Conservation (phyloP, 1,140 invertebrate species). For the Tyrophagus putrescentiae region DNA sequence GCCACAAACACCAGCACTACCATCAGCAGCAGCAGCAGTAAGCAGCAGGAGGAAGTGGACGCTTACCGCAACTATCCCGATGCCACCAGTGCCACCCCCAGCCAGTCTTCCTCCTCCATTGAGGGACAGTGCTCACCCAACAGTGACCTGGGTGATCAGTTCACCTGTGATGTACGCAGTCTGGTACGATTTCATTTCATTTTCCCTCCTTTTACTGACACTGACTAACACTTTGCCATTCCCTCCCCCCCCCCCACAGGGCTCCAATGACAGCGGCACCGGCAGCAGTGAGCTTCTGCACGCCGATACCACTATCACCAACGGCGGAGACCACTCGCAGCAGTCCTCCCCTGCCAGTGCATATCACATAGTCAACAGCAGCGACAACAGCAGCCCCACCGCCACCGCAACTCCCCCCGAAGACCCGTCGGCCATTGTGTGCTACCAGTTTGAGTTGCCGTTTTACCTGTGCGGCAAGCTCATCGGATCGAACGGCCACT, state of each 20-base stretch:
- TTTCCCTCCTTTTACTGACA: slow-evolving; percentile 16
- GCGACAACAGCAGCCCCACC: slow-evolving; percentile 21
- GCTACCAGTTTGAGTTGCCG: slow-evolving; percentile 65
- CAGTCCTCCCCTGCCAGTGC: not conserved
- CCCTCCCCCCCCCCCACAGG: slow-evolving; percentile 35
- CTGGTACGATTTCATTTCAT: not conserved
- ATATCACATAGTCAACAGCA: slow-evolving; percentile 22
- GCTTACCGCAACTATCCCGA: slow-evolving; percentile 10
- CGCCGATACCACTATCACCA: not conserved
- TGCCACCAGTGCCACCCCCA: not conserved
- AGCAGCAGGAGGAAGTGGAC: not conserved
- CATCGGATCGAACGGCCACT: slow-evolving; percentile 67
- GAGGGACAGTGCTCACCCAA: not conserved
- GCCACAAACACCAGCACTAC: too few relatives aligned
- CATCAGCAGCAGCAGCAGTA: too few relatives aligned
- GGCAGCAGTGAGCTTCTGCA: slow-evolving; percentile 48
- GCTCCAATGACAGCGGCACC: slow-evolving; percentile 58
- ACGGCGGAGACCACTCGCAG: slow-evolving; percentile 7
- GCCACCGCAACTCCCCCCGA: not conserved
- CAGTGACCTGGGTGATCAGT: not conserved
- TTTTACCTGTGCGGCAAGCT: slow-evolving; percentile 58
- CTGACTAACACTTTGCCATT: too few relatives aligned
- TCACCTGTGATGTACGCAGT: not conserved
- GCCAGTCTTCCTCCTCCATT: too few relatives aligned
- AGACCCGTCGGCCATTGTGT: slow-evolving; percentile 19